These are phyloP conservation scores for Propithecus perrieri DNA, from an alignment of 2,797 vertebrate genomes.

Conservation along the genomic window DNA sequence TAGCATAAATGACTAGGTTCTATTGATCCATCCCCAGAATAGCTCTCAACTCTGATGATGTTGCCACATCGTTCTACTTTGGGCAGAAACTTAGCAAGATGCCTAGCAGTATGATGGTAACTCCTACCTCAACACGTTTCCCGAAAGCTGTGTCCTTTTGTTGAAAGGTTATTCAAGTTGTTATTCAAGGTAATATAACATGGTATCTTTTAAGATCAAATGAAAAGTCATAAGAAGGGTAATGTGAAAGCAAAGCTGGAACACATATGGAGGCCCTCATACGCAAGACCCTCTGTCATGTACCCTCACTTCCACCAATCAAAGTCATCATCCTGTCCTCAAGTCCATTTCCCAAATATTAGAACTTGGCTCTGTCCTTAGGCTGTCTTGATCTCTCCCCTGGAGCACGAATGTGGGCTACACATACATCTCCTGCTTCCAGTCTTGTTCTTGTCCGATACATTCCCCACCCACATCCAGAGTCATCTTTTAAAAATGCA, in stretches of 20 bases:
- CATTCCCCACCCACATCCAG: not conserved
- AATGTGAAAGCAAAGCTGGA: not conserved
- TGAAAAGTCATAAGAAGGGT: not conserved
- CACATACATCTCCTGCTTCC: not conserved
- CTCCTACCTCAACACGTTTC: not conserved
- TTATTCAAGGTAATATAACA: not conserved
- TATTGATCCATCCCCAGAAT: not conserved
- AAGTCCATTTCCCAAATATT: not conserved
- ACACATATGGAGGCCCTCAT: not conserved
- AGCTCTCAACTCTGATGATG: not conserved
- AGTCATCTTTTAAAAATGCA: not conserved
- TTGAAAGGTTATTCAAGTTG: not conserved
- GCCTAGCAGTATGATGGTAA: fast-evolving
- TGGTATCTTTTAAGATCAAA: not conserved
- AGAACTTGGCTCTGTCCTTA: not conserved
- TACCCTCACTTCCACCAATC: not conserved
- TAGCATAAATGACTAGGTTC: not conserved
- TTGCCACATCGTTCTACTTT: not conserved
- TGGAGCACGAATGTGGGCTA: not conserved
- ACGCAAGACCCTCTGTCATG: not conserved
- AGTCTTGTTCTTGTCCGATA: not conserved
- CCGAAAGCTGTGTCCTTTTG: not conserved
- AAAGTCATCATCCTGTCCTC: not conserved
- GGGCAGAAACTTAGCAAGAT: not conserved
- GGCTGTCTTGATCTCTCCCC: not conserved